phyloP scores from a whole-genome alignment of 2,797 vertebrate species.

The Fringilla coelebs region DNA sequence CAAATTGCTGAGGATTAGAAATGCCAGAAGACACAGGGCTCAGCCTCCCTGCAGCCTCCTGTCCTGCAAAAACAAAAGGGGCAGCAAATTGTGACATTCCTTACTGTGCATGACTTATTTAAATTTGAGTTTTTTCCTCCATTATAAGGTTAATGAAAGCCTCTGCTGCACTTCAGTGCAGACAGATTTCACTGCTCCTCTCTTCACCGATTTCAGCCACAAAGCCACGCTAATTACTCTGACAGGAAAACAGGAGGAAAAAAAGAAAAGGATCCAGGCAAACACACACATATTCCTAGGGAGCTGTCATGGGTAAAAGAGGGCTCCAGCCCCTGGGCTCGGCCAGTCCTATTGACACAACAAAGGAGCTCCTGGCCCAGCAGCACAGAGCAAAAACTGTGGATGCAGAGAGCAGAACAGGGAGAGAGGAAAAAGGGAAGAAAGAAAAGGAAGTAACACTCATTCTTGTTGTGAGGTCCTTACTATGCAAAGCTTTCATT shows the following conservation, averaged over 20 bases:
- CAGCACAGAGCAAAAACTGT: background rate
- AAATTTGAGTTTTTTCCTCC: background rate
- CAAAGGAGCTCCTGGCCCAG: constrained; percentile 26
- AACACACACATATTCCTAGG: background rate
- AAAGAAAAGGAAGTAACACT: constrained; percentile 37
- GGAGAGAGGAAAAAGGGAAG: background rate
- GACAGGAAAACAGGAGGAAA: background rate
- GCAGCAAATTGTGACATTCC: background rate
- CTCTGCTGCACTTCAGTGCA: background rate
- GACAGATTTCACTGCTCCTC: background rate
- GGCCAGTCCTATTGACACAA: background rate
- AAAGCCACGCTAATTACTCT: constrained; percentile 32
- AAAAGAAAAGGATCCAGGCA: background rate
- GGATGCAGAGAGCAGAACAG: background rate
- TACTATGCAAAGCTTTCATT: background rate
- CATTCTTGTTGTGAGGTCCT: background rate
- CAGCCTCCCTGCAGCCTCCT: background rate
- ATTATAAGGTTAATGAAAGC: constrained; percentile 24
- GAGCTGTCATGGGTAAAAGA: background rate
- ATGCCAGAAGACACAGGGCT: background rate
- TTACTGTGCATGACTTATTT: background rate
- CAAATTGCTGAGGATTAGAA: background rate
- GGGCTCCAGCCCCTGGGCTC: background rate
- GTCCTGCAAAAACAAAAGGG: background rate
- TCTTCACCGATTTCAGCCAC: background rate